Base-by-base conservation (phyloP, 2,113 vertebrate species). In the Symphodus melops region DNA sequence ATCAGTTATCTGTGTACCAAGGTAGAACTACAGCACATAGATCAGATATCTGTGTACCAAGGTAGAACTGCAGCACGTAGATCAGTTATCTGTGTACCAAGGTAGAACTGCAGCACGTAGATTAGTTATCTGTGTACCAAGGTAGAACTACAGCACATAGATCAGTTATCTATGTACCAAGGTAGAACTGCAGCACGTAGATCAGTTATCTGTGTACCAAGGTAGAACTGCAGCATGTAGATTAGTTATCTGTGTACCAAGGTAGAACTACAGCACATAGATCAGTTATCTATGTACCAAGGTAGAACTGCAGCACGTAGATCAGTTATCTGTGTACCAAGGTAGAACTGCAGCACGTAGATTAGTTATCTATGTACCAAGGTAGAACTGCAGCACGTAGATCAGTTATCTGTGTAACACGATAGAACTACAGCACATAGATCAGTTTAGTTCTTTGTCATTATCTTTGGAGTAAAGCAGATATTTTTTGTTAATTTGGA, bases 111-210 rank as follows among this genome's bases (percentile, higher is more conserved):
- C 16, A 49, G 6, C 17, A 49, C 17, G n/a, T 49, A 49, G 46
- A 49, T 49, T 7, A 19, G 46, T 8, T n/a, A 5, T n/a, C n/a
- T n/a, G n/a, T 96, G 96, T 68, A 93, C 96, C 53, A 98, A 96
- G 96, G 97, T 98, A 94, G 3, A 23, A 1, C 46, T 19, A 2
- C 17, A 48, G 2, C 17, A 5, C 46, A 48, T 48, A 48, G 46
- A 48, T 48, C 46, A 17, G 46, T 17, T 5, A 17, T 48, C 17
- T 1, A 1, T 48, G 19, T 6, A 17, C 14, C 4, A 5, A 46
- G 5, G 13, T 6, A 49, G 46, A 49, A 19, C 16, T 9, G 17
- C 16, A 49, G 6, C 17, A 49, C 17, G n/a, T 49, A 49, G 46
- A 49, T 49, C 17, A 19, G 46, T 8, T n/a, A 5, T n/a, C n/a